Base-by-base conservation (phyloP, 2,888 invertebrate genomes). In the Plemyria rubiginata region DNA sequence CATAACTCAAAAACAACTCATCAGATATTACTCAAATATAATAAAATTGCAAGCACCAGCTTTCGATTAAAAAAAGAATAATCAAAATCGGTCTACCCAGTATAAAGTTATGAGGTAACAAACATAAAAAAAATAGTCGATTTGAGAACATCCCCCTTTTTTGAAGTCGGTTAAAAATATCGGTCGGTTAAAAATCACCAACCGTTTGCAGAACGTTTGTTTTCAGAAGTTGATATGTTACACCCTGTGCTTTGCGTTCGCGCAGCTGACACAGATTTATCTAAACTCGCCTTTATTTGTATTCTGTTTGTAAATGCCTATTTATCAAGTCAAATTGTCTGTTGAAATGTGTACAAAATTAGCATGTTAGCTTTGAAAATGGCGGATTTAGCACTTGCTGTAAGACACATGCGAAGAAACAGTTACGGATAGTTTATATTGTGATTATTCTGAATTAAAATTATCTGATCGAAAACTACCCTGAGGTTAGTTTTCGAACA, bases 251-350 rank as follows among this genome's bases (percentile, higher is more conserved):
- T 56, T 53, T 70, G 70, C 67, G 66, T 62, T 58, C 60, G 68
- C 70, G 74, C 80, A 79, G 72, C 77, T 71, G 78, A 72, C 74
- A 62, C 66, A 68, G 71, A 78, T 78, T 74, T 78, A 78, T 79
- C 74, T 76, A 68, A 65, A 56, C 67, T 43, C 46, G 54, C 66
- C 54, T 59, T 55, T 70, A 69, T 69, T 68, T 65, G 72, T 71
- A 68, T 66, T 70, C 62, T 68, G 71, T 67, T n/a, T 68, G 71
- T 70, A 71, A 72, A 71, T 65, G 58, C 65, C 70, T 61, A 74
- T 75, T 71, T 78, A 70, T 79, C 76, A 79, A 62, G 74, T 75
- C 71, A 76, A 77, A 77, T 77, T 62, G 70, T 70, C 74, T 74
- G 71, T 73, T 73, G 70, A 71, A 72, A 64, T 68, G 63, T 58